phyloP scores from a whole-genome alignment of 2,797 vertebrate species.

The Pipistrellus kuhlii region DNA sequence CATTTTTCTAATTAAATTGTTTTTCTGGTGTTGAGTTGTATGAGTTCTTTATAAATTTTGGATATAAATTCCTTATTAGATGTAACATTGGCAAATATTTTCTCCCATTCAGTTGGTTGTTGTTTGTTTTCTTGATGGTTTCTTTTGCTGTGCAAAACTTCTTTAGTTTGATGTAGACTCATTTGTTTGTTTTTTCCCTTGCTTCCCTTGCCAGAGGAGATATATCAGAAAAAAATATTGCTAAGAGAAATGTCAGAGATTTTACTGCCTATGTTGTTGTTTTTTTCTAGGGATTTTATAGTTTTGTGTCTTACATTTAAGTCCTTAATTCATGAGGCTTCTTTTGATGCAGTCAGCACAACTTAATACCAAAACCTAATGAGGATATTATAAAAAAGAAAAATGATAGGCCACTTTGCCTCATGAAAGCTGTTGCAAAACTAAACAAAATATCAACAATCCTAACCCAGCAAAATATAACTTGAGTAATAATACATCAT shows the following conservation, averaged over 20 bases:
- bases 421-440: conserved; percentile 19
- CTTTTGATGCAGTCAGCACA: background rate
- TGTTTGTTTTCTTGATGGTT: background rate
- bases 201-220: background rate
- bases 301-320: background rate
- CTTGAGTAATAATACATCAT: background rate
- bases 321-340: background rate
- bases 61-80: background rate
- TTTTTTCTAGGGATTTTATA: background rate
- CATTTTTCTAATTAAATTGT: background rate
- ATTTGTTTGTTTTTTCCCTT: background rate
- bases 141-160: background rate
- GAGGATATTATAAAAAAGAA: background rate
- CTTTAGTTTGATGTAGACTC: background rate
- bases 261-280: background rate
- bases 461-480: background rate
- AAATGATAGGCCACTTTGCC: background rate
- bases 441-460: background rate
- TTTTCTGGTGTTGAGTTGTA: background rate
- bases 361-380: conserved; percentile 4
- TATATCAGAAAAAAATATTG: background rate
- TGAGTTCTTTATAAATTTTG: background rate
- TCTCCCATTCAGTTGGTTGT: background rate
- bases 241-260: background rate
- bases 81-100: background rate